Evolutionary conservation across 1,140 invertebrate genomes (phyloP), one percentile per base, ranked within the genome.

Genomic region (Drosophila tropicalis): DNA sequence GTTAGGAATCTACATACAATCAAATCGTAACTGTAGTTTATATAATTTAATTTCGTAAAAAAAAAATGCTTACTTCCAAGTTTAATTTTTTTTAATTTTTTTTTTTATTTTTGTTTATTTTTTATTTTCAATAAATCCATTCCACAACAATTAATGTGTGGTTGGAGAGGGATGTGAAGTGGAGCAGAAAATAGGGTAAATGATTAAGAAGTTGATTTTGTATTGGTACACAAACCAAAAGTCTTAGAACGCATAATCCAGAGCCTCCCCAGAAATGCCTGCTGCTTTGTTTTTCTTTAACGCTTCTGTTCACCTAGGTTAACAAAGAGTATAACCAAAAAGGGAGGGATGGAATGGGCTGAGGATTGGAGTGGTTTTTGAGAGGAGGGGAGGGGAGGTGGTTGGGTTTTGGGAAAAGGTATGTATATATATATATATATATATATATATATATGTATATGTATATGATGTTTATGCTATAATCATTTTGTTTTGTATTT

Each of bases 1-100:
- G 63, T 67, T 70, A 62, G 25, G 58, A 58, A 58, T 75, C 34
- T 47, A 58, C 51, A 34, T 72, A 47, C 17, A 71, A 71, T 32
- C 66, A 32, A 60, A 70, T 62, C 57, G 47, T 64, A 40, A 66
- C 32, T 25, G 19, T 64, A 51, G 47, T 61, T 17, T 73, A 60
- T 54, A 51, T 44, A 61, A 67, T 56, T 56, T 32, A 56, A n/a
- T 56, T 32, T 56, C 25, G 25, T 32, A 32, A 29, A 56, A 56
- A n/a, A 51, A 51, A 29, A 29, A 51, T 51, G 44, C 55, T 57
- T 57, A 57, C 15, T n/a, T 39, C 10, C 56, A 58, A 58, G 32
- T 39, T 36, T 57, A 17, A 19, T 10, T 19, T 15, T 57, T 34
- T 19, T 58, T 15, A 15, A 2, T 19, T 47, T 17, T 15, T 17